Evolutionary conservation across 2,888 invertebrate species (phyloP), one percentile per base, ranked within the genome.

Genomic region (Ptychoptera albimana): DNA sequence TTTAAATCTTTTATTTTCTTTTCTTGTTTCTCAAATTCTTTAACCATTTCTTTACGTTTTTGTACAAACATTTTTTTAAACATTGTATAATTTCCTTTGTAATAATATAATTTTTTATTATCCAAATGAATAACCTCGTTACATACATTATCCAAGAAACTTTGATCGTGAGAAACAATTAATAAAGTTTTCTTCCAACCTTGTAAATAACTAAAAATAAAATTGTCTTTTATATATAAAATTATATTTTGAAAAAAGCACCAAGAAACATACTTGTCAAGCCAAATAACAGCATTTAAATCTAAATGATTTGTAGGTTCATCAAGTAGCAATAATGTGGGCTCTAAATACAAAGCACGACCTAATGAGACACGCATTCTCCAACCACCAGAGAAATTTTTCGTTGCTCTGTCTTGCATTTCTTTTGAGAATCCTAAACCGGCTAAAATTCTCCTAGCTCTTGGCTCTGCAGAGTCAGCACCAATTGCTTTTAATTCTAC

Each of bases 241-340:
- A 31, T 31, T 39, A 39, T 29, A 2, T 35, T 37, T 7, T 11
- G 9, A 30, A 30, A 30, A 37, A 37, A 14, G 6, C 12, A 14
- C 4, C n/a, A n/a, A 12, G 2, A 38, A 37, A 15, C 14, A 73
- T 68, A 88, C 83, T 98, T 97, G 61, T 99, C 98, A 45, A 99
- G 74, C 98, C 98, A 98, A 73, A 99, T 99, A 42, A 98, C 98
- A 51, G 98, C 98, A 60, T 98, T 99, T 46, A 98, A 73, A 73
- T 98, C 98, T 55, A 98, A 80, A 68, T 98, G 98, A 69, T 99
- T 98, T 0, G 98, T 98, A 51, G 98, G 98, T 74, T 98, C 98
- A 68, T 99, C 98, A 31, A 98, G 79, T 62, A 99, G 72, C 23
- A 98, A 68, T n/a, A 98, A 68, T 2, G 97, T 96, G 1, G 98